Percentiles rank a stretch among this genome's conserved stretches.
Evolutionary conservation across 2,797 vertebrate species (phyloP).

Genomic region (Sebastes wilsoni): DNA sequence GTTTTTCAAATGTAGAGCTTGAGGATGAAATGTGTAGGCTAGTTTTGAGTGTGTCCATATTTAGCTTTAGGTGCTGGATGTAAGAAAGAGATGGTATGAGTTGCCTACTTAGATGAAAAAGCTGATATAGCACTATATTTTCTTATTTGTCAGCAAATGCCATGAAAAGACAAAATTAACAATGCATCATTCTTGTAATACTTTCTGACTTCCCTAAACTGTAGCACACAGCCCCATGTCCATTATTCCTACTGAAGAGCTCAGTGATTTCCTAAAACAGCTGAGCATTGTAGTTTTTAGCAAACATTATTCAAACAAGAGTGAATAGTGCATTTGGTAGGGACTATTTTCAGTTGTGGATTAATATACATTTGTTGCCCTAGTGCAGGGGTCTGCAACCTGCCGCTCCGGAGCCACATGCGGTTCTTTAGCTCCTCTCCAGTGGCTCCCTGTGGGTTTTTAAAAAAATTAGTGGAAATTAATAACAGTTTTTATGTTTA

Average conservation of each 20-base stretch:
- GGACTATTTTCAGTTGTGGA: no score
- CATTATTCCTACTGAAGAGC: background rate
- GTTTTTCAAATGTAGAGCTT: constrained; percentile 1
- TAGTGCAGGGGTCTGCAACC: no score
- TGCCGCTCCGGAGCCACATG: no score
- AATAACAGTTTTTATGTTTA: no score
- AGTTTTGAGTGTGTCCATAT: background rate
- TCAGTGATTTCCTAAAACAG: background rate
- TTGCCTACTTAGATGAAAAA: background rate
- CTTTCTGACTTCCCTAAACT: background rate
- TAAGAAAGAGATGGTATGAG: background rate
- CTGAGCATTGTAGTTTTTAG: background rate
- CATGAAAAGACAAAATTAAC: background rate
- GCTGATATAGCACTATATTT: background rate
- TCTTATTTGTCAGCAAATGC: background rate
- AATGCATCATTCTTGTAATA: background rate
- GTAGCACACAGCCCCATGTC: background rate
- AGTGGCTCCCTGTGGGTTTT: no score
- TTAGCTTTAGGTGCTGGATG: background rate
- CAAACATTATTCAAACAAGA: background rate
- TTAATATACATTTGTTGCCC: background rate
- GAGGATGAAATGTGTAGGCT: background rate
- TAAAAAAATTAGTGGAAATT: no score
- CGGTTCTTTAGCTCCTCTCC: no score
- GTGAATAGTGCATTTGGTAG: no score